Evolutionary conservation across 1,140 invertebrate species (phyloP), one percentile per base, ranked within the genome.

Genomic region (Drosophila rufa): DNA sequence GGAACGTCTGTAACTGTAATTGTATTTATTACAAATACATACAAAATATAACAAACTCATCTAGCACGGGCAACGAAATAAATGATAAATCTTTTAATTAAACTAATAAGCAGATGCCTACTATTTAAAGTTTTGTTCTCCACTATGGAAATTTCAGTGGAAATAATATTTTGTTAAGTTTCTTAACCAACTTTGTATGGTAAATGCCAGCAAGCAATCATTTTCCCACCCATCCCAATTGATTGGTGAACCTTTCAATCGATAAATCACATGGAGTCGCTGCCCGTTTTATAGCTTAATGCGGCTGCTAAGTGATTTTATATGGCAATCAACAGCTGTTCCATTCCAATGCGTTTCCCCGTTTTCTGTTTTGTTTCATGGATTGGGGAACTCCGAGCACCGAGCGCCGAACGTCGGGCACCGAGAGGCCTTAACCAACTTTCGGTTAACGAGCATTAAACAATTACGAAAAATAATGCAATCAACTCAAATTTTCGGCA

Each of bases 391-490:
- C 50, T 25, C 14, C 25, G 42, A 51, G 6, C 22, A 48, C 47
- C 48, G 25, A 30, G 27, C 3, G n/a, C 48, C 48, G 7, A 27
- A 50, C 12, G 14, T 12, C 15, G 25, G 17, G 17, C 0, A 6
- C 48, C 0, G 33, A 17, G 40, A 51, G 69, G 69, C 69, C 69
- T 73, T 73, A 71, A 73, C 69, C 67, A 73, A 73, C 67, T 38
- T 73, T 73, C 69, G 55, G 67, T 38, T 73, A 73, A 73, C 69
- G 69, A 60, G 69, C 69, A 73, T 73, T 73, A 71, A 73, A 73
- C 69, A 73, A 73, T 73, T 73, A 73, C 69, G 69, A 71, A 71
- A 73, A 73, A 59, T 50, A 73, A 59, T 73, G 69, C 69, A 73
- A 73, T 73, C 69, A 71, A 73, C 67, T 73, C 53, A 40, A 19